Evolutionary conservation across 2,113 vertebrate species (phyloP).

Genomic region (Pluvianellus socialis): DNA sequence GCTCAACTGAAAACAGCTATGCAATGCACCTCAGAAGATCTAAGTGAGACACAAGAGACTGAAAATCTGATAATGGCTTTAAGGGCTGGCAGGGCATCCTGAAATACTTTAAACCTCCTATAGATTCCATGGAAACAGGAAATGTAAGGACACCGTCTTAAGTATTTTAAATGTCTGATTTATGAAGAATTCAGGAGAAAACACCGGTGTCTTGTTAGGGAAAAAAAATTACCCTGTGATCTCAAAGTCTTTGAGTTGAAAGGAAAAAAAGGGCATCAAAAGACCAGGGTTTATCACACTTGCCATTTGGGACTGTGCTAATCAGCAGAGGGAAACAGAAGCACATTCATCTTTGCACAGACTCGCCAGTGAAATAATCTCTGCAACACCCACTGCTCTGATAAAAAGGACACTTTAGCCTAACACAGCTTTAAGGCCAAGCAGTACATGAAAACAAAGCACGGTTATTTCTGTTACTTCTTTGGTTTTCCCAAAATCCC

Average conservation of each 20-base stretch:
- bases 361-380: slow-evolving; percentile 82
- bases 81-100: slow-evolving; percentile 59
- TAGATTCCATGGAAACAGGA: slow-evolving; percentile 69
- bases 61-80: slow-evolving; percentile 72
- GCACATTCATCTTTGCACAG: slow-evolving; percentile 82
- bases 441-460: slow-evolving; percentile 78
- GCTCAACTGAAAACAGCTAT: slow-evolving; percentile 65
- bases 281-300: slow-evolving; percentile 81
- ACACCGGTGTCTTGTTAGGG: slow-evolving; percentile 54
- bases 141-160: slow-evolving; percentile 49
- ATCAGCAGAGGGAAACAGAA: slow-evolving; percentile 83
- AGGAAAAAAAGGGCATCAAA: slow-evolving; percentile 72
- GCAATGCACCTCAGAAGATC: slow-evolving; percentile 69
- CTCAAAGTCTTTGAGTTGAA: slow-evolving; percentile 68
- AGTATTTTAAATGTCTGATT: slow-evolving; percentile 70
- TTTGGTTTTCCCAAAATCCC: slow-evolving; percentile 69
- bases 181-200: slow-evolving; percentile 64
- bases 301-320: slow-evolving; percentile 80
- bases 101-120: slow-evolving; percentile 65
- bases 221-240: slow-evolving; percentile 65
- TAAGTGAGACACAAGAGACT: slow-evolving; percentile 69
- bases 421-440: slow-evolving; percentile 78
- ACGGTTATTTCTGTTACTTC: slow-evolving; percentile 59
- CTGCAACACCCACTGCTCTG: slow-evolving; percentile 74
- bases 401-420: slow-evolving; percentile 75